phyloP scores from a whole-genome alignment of 2,888 invertebrate species.

The Tupiocoris notatus region DNA sequence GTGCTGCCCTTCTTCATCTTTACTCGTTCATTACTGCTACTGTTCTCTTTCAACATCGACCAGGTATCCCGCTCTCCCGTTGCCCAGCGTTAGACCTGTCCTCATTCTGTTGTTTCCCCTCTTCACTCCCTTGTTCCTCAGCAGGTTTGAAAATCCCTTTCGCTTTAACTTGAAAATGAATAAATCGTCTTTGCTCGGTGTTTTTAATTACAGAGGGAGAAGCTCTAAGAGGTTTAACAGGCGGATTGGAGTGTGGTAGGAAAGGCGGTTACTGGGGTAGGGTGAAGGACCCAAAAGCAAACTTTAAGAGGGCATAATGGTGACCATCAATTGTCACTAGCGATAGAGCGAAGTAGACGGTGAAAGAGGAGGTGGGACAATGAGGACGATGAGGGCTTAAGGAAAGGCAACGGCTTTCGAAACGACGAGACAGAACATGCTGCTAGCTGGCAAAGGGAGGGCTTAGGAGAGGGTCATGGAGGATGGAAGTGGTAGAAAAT shows the following conservation, averaged over 20 bases:
- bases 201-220: conserved; percentile 34
- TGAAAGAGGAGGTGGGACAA: not conserved
- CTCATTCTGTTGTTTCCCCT: not conserved
- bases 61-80: not conserved
- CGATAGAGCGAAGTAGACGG: conserved; percentile 6
- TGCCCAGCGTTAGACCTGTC: not conserved
- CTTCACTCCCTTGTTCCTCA: conserved; percentile 5
- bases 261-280: not conserved
- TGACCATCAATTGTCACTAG: conserved; percentile 38
- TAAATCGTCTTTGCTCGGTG: conserved; percentile 36
- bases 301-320: conserved; percentile 39
- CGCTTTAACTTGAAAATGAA: conserved; percentile 33
- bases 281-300: not conserved
- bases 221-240: conserved; percentile 20
- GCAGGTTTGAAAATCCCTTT: conserved; percentile 34
- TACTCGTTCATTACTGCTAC: not conserved
- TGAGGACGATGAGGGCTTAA: not conserved
- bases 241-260: not conserved
- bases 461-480: not conserved
- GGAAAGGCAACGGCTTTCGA: not conserved
- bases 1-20: too few species aligned
- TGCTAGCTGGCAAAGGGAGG: not conserved
- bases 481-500: not conserved
- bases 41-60: not conserved
- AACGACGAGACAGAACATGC: not conserved